Evolutionary conservation across 2,797 vertebrate species (phyloP), one percentile per base, ranked within the genome.

Genomic region (Miichthys miiuy): DNA sequence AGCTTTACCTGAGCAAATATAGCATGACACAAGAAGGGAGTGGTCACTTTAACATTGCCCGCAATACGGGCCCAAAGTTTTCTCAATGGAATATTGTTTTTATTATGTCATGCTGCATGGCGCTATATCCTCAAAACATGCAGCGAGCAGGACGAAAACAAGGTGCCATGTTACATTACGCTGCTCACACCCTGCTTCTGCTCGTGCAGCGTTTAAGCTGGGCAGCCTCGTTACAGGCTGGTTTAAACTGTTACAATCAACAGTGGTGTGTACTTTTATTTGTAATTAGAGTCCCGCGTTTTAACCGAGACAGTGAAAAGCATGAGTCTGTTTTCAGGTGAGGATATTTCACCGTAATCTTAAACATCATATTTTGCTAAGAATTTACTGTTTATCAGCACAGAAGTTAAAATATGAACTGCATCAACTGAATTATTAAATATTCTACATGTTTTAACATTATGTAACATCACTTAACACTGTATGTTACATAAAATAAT

Each of bases 1-100:
- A 38, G 83, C 82, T 72, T 69, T 75, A 94, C 93, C 92, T 93
- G 90, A 79, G 79, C 72, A 63, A 88, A 84, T 57, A 70, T 12
- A 75, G 82, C 79, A 42, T 54, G 75, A 68, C 79, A 77, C 6
- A 20, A 76, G 75, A 21, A 70, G 83, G 79, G 77, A 77, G 85
- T 0, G 74, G 75, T 78, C 65, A 14, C 34, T 62, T 69, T 41
- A 23, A 68, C 48, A 0, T 3, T 67, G 84, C 79, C 81, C 71
- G 12, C 66, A 56, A 2, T 23, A 23, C 20, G 20, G 64, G 57
- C 64, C 83, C 46, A 0, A 38, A 50, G 52, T 68, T 75, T 68
- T 81, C 83, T 85, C 88, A 69, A 47, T 68, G 67, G 83, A 80
- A 60, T 75, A 72, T 64, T 89, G 78, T 91, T 89, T 75, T 80